A percentile compares a stretch with the other conserved stretches of the same genome.
Evolutionary conservation across 2,797 vertebrate species (phyloP).

Genomic region (Prionace glauca): DNA sequence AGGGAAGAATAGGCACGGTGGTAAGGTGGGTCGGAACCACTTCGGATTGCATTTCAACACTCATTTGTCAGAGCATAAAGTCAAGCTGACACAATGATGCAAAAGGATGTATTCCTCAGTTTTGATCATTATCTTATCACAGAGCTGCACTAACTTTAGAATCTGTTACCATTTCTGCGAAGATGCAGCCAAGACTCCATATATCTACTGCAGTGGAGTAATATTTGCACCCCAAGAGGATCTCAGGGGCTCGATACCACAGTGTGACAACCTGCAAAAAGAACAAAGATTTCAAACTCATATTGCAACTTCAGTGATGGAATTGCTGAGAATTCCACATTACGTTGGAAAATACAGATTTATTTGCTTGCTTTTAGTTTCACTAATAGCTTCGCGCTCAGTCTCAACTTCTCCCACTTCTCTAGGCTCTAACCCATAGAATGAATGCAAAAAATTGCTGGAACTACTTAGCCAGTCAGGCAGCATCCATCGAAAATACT

Average conservation of each 20-base stretch:
- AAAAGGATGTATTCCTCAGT: background rate
- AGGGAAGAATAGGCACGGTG: background rate
- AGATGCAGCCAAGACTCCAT: conserved; percentile 94
- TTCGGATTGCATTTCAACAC: background rate
- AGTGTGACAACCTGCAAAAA: conserved; percentile 80
- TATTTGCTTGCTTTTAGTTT: background rate
- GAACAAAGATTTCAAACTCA: background rate
- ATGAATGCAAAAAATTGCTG: background rate
- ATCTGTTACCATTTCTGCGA: conserved; percentile 83
- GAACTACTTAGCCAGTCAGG: background rate
- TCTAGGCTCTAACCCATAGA: background rate
- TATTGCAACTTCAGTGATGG: background rate
- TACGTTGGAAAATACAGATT: background rate
- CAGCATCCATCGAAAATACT: background rate
- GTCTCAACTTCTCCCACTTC: background rate
- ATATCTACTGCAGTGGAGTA: conserved; percentile 94
- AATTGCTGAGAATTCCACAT: background rate
- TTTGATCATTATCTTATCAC: background rate
- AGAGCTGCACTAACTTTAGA: conserved; percentile 28
- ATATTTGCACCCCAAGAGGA: conserved; percentile 90
- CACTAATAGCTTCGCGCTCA: background rate
- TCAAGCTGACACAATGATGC: background rate
- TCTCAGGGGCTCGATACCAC: conserved; percentile 93
- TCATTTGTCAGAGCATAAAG: background rate
- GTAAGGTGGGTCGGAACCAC: background rate